phyloP scores from a whole-genome alignment of 1,140 invertebrate species.

The Drosophila ogumai region DNA sequence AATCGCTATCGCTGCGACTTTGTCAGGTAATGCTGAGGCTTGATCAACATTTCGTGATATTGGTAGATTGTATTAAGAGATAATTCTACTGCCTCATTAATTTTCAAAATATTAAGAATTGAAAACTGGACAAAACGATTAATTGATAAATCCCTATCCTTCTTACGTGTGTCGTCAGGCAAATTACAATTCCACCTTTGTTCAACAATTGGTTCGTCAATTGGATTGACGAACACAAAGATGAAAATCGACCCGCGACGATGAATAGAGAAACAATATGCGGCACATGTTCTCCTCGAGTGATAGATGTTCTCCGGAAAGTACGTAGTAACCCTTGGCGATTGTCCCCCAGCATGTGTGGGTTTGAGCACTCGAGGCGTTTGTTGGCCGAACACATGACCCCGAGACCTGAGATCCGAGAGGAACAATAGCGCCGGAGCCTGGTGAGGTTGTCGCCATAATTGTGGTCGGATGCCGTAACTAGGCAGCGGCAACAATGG shows the following conservation, averaged over 20 bases:
- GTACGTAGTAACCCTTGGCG: constrained; percentile 31
- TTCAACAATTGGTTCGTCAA: constrained; percentile 39
- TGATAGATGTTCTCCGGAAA: constrained; percentile 21
- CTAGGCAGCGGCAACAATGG: constrained; percentile 69
- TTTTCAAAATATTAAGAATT: background rate
- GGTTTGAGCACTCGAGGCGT: constrained; percentile 39
- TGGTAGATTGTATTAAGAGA: no score
- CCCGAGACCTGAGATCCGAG: constrained; percentile 25
- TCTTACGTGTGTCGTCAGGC: constrained; percentile 12
- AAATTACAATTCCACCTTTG: constrained; percentile 33
- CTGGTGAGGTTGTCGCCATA: constrained; percentile 39
- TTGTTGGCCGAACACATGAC: constrained; percentile 47
- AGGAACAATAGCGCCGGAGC: constrained; percentile 72
- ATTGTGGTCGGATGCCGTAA: constrained; percentile 66
- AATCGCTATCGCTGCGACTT: constrained; percentile 6
- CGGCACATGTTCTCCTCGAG: constrained; percentile 33
- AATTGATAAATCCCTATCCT: background rate
- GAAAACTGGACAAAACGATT: background rate
- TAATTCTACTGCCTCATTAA: background rate
- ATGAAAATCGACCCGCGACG: constrained; percentile 39
- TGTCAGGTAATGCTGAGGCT: background rate
- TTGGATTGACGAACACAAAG: constrained; percentile 30
- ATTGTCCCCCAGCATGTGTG: constrained; percentile 42
- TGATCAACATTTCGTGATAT: background rate
- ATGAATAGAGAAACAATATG: constrained; percentile 40